Conservation (phyloP, 2,888 invertebrate species). For the Andrena minutula region DNA sequence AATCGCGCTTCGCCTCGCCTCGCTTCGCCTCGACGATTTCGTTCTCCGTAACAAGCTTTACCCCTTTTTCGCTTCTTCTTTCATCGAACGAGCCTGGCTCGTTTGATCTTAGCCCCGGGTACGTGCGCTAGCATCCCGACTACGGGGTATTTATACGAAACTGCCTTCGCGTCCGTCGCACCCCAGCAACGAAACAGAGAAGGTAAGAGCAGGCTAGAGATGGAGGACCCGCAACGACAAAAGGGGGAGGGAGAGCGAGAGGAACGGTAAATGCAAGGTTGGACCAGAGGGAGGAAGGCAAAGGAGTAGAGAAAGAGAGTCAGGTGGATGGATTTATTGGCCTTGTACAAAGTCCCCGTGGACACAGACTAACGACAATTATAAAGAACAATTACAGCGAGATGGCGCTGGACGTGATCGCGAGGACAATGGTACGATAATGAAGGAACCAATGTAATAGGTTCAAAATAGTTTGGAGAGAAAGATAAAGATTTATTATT, state of each 20-base stretch:
- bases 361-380: constrained; percentile 29
- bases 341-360: background rate
- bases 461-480: background rate
- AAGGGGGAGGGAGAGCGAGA: background rate
- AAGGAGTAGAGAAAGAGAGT: background rate
- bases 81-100: constrained; percentile 19
- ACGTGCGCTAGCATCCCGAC: constrained; percentile 4
- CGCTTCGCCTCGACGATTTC: background rate
- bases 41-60: constrained; percentile 45
- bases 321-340: constrained; percentile 40
- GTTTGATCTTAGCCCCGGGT: constrained; percentile 49
- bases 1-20: background rate
- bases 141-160: constrained; percentile 36
- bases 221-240: background rate
- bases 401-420: background rate
- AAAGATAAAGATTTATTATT: background rate
- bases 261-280: constrained; percentile 6
- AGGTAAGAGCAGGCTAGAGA: background rate
- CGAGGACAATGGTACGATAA: background rate
- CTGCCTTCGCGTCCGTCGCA: constrained; percentile 16
- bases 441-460: background rate
- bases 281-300: background rate
- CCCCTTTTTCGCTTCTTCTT: constrained; percentile 15
- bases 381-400: constrained; percentile 20
- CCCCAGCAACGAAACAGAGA: background rate